Base-by-base conservation (phyloP, 2,113 vertebrate species). In the Agapornis roseicollis region DNA sequence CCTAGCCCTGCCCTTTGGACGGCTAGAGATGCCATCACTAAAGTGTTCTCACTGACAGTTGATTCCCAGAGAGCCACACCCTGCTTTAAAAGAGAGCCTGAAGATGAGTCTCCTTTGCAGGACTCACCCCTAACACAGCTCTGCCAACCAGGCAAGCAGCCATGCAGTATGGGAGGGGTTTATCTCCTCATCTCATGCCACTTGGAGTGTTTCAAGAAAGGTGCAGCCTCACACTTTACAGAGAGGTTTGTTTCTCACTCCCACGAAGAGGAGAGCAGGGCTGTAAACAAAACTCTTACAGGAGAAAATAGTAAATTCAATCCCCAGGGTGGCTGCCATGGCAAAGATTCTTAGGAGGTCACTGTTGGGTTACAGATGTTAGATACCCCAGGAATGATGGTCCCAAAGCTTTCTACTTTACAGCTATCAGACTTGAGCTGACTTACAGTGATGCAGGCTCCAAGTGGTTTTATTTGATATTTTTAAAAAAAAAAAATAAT, bases 121-220 rank as follows among this genome's bases (percentile, higher is more conserved):
- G 27, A 20, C 44, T 52, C 5, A 0, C 6, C 12, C 10, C 49
- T 9, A 17, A 42, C 0, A 2, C 31, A n/a, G 71, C 39, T 37
- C 52, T 25, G 44, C 35, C 63, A 60, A 60, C 18, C 3, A 2
- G n/a, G 31, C 58, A 49, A 28, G 31, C 35, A 31, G 42, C 49
- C 35, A 10, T 31, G 56, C 14, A 4, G n/a, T 53, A 15, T 46
- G 5, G 12, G 19, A 49, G 47, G 17, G 27, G 3, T n/a, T 73
- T 42, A 27, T 61, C 29, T 53, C 39, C 77, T 65, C 0, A 0
- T 33, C 46, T 28, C 11, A 28, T 10, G 13, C 28, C 44, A 11
- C 78, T 25, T 41, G 33, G 22, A 24, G 56, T 58, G 9, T 58
- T 58, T 85, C 56, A 42, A 52, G 50, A 42, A 70, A 60, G 46